A percentile compares a stretch with the other conserved stretches of the same genome.
phyloP scores from a whole-genome alignment of 2,888 invertebrate genomes.

The Orchesellides sinensis region DNA sequence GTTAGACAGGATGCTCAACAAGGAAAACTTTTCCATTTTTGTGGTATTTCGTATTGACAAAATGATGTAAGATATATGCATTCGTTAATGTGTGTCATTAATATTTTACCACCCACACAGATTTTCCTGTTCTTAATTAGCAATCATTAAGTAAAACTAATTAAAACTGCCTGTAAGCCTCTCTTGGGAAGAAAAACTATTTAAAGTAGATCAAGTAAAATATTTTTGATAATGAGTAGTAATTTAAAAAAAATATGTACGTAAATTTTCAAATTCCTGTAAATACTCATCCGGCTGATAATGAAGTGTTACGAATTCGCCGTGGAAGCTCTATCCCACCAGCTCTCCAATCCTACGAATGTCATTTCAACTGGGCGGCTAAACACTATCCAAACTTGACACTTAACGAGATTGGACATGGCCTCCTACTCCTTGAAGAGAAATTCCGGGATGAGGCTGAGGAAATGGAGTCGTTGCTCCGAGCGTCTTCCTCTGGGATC shows the following conservation, averaged over 20 bases:
- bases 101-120: no score
- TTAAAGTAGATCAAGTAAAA: no score
- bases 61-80: no score
- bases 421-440: slow-evolving; percentile 32
- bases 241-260: neutral
- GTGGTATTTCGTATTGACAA: no score
- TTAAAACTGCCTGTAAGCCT: no score
- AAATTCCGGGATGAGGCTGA: slow-evolving; percentile 36
- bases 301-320: slow-evolving; percentile 34
- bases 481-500: slow-evolving; percentile 8
- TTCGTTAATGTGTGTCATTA: no score
- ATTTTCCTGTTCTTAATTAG: no score
- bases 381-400: slow-evolving; percentile 20
- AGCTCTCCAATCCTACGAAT: slow-evolving; percentile 31
- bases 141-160: no score
- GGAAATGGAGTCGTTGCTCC: slow-evolving; percentile 14
- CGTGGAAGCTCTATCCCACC: slow-evolving; percentile 22
- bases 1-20: no score
- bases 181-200: no score
- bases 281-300: slow-evolving; percentile 42
- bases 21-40: no score
- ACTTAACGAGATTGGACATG: slow-evolving; percentile 29
- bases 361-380: slow-evolving; percentile 51
- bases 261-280: slow-evolving; percentile 3
- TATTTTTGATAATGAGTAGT: no score